These are phyloP conservation scores for Heliconius ethilla DNA, from an alignment of 2,888 invertebrate genomes.

Conservation along the genomic window DNA sequence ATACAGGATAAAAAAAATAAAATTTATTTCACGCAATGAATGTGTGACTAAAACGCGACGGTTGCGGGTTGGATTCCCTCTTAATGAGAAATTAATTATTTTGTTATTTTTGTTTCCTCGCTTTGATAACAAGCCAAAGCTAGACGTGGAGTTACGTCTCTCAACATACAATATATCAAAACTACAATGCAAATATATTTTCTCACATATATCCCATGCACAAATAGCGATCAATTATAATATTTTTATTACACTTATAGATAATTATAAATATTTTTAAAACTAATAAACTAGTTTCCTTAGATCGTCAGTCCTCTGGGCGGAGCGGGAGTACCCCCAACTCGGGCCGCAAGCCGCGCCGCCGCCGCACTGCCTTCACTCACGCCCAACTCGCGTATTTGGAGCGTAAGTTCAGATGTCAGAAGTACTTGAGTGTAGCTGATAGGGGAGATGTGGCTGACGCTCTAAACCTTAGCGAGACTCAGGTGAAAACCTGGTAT, in stretches of 20 bases:
- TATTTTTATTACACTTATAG: neutral
- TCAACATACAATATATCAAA: no score
- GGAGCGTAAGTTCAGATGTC: slow-evolving; percentile 95
- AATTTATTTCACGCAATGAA: no score
- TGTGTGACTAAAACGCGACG: no score
- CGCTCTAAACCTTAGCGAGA: slow-evolving; percentile 93
- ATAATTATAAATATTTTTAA: neutral
- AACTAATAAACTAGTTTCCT: neutral
- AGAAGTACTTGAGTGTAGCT: slow-evolving; percentile 96
- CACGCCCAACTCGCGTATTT: slow-evolving; percentile 96
- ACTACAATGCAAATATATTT: no score
- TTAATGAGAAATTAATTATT: no score
- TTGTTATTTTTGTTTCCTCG: no score
- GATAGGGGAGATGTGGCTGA: slow-evolving; percentile 96
- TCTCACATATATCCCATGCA: no score
- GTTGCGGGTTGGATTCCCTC: no score
- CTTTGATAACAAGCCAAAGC: no score
- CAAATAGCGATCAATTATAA: no score
- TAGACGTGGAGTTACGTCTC: no score
- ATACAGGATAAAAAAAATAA: no score
- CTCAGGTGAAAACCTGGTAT: slow-evolving; percentile 98
- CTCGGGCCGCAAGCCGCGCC: slow-evolving; percentile 88
- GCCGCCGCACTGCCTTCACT: slow-evolving; percentile 95
- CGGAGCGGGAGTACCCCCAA: slow-evolving; percentile 56
- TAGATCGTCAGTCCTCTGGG: slow-evolving; percentile 59